Conservation (phyloP, 2,888 invertebrate species). For the Drosophila aldrichi region DNA sequence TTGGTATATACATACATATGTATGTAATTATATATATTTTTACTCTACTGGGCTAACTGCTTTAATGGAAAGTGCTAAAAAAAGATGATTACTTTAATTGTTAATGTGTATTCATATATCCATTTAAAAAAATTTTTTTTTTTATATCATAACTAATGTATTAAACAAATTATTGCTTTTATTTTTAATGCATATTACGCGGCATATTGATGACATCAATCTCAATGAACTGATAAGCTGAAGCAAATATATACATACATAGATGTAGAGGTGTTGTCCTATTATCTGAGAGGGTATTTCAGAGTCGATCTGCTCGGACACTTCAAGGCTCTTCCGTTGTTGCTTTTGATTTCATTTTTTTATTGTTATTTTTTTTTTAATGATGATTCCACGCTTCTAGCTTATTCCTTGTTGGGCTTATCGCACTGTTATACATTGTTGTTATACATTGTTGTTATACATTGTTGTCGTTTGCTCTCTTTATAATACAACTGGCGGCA, state of each 20-base stretch:
- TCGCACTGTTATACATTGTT: slow-evolving; percentile 40
- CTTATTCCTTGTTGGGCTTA: slow-evolving; percentile 35
- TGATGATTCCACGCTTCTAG: slow-evolving; percentile 7
- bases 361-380: slow-evolving; percentile 10
- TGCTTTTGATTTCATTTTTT: slow-evolving; percentile 11
- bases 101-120: too few relatives aligned
- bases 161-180: not conserved
- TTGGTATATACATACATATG: not conserved
- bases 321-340: slow-evolving; percentile 3
- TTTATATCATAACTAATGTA: not conserved
- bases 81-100: not conserved
- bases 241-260: not conserved
- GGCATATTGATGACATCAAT: slow-evolving; percentile 4
- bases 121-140: too few relatives aligned
- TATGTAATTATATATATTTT: not conserved
- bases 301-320: not conserved
- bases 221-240: slow-evolving; percentile 10
- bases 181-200: not conserved
- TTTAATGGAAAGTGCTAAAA: not conserved
- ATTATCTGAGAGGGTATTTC: slow-evolving; percentile 28
- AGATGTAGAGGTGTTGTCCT: not conserved
- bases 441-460: slow-evolving; percentile 10
- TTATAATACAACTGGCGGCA: slow-evolving; percentile 13
- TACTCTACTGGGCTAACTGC: not conserved
- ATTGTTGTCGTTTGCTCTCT: slow-evolving; percentile 26